Conservation (phyloP, 2,797 vertebrate genomes). For the Manis pentadactyla region DNA sequence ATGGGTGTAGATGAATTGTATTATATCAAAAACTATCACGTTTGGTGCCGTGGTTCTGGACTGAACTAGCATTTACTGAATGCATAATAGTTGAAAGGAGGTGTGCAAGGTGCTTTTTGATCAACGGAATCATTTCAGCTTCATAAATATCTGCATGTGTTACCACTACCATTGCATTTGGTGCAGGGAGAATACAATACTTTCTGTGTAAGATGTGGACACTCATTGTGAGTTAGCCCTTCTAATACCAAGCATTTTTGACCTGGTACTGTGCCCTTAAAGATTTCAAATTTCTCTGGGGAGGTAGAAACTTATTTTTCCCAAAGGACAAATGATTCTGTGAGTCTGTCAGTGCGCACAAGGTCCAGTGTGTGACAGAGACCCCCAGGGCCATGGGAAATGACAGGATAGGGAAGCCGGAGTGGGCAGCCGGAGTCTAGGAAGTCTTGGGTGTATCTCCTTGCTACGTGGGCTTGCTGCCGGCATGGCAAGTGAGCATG, state of each 20-base stretch:
- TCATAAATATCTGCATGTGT: fast-evolving
- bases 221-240: fast-evolving
- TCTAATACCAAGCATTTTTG: background rate
- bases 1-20: background rate
- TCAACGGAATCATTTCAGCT: background rate
- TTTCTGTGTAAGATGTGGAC: fast-evolving
- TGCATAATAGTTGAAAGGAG: background rate
- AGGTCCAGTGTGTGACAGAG: background rate
- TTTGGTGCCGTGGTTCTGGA: background rate
- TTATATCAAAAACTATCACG: fast-evolving
- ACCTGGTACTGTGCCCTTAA: fast-evolving
- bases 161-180: background rate
- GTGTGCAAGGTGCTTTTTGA: background rate
- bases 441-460: fast-evolving
- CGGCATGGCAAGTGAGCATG: too few relatives aligned
- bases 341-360: background rate
- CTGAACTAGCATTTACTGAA: background rate
- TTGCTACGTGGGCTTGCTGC: background rate
- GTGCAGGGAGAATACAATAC: background rate
- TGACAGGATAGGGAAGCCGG: background rate
- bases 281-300: background rate
- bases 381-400: background rate
- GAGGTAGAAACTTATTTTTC: too few relatives aligned
- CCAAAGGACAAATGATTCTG: background rate
- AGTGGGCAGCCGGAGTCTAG: background rate